Evolutionary conservation across 2,797 vertebrate genomes (phyloP).

Genomic region (Chaetophractus vellerosus): DNA sequence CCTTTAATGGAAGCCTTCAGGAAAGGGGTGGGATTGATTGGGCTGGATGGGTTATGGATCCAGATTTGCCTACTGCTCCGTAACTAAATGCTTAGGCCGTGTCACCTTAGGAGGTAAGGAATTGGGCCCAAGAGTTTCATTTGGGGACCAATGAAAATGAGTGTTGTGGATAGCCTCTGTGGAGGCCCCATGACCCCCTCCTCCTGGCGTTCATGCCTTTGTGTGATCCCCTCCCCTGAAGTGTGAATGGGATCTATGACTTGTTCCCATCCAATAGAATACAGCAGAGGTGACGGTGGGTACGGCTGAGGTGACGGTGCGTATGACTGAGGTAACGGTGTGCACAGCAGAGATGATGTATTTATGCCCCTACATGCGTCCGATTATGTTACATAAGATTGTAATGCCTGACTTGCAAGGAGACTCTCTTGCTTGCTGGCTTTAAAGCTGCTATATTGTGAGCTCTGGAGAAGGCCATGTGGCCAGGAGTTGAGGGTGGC

Average conservation of each 20-base stretch:
- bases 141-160: conserved; percentile 2
- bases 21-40: neutral
- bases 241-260: neutral
- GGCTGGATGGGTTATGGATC: neutral
- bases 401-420: conserved; percentile 6
- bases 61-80: neutral
- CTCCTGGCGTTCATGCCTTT: neutral
- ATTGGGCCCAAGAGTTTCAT: neutral
- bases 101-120: neutral
- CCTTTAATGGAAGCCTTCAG: neutral
- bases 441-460: neutral
- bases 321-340: too few species aligned
- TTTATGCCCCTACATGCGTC: neutral
- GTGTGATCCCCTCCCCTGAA: neutral
- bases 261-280: conserved; percentile 13
- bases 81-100: neutral
- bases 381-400: neutral
- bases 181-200: neutral
- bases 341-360: neutral
- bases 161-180: neutral
- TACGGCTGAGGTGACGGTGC: too few species aligned
- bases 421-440: conserved; percentile 4
- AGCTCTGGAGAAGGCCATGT: neutral
- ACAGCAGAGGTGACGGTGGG: neutral
- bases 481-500: neutral